Evolutionary conservation across 2,797 vertebrate genomes (phyloP).

Genomic region (Gambusia yucatana): DNA sequence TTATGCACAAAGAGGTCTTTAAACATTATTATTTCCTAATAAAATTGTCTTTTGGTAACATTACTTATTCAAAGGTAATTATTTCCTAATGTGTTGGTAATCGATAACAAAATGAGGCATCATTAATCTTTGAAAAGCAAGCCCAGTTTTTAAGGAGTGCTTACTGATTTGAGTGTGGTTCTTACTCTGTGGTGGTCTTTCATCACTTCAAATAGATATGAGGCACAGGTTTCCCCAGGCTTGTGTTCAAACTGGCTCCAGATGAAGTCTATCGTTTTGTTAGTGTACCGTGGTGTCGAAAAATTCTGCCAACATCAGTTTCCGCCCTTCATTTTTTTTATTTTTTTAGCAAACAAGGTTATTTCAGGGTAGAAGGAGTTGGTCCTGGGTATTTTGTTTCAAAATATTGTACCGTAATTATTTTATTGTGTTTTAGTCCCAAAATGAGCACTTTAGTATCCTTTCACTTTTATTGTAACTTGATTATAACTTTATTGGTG

Average conservation of each 20-base stretch:
- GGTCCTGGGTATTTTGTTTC: neutral
- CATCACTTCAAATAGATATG: constrained; percentile 32
- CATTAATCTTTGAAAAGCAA: constrained; percentile 72
- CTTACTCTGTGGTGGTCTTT: constrained; percentile 19
- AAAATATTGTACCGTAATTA: neutral
- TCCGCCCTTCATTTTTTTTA: neutral
- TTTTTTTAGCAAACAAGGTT: neutral
- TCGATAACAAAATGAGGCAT: constrained; percentile 75
- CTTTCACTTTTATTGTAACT: neutral
- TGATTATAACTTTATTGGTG: neutral
- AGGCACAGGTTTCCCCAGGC: constrained; percentile 18
- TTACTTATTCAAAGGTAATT: constrained; percentile 76
- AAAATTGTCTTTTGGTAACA: constrained; percentile 37
- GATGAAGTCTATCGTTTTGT: neutral
- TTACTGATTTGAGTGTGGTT: constrained; percentile 37
- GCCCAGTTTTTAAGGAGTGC: constrained; percentile 45
- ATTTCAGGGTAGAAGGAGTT: neutral
- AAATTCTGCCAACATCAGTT: neutral
- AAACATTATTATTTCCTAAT: constrained; percentile 18
- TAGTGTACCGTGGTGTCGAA: neutral
- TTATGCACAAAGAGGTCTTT: constrained; percentile 16
- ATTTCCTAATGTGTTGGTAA: constrained; percentile 70
- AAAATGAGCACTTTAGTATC: neutral
- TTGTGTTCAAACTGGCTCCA: neutral
- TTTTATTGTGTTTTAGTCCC: neutral